Conservation (phyloP, 2,888 invertebrate genomes). For the Cactoblastis cactorum region DNA sequence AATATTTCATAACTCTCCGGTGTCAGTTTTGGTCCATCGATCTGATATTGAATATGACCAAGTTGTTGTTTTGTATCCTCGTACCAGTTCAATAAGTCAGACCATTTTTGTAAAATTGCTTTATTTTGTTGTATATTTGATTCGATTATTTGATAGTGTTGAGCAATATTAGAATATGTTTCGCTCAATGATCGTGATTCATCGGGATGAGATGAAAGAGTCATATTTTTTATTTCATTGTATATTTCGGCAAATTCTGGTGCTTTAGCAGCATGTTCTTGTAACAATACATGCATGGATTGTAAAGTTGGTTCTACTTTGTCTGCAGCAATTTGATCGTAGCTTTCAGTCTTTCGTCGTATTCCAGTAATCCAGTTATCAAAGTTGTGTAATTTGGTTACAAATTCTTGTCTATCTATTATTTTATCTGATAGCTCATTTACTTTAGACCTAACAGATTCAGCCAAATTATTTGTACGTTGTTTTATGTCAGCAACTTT, state of each 20-base stretch:
- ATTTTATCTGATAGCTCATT: constrained; percentile 90
- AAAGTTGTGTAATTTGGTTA: constrained; percentile 87
- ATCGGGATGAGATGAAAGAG: constrained; percentile 83
- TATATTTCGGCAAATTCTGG: constrained; percentile 88
- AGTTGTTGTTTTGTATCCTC: constrained; percentile 88
- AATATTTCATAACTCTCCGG: constrained; percentile 85
- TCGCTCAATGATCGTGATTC: constrained; percentile 86
- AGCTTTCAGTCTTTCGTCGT: constrained; percentile 84
- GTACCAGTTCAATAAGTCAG: constrained; percentile 89
- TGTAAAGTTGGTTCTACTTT: constrained; percentile 89
- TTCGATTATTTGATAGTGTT: constrained; percentile 88
- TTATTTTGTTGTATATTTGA: constrained; percentile 87
- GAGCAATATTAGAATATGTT: constrained; percentile 86
- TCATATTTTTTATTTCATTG: constrained; percentile 89
- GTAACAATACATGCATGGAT: constrained; percentile 87
- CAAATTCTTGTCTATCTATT: constrained; percentile 89
- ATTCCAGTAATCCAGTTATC: constrained; percentile 89
- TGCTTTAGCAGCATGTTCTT: constrained; percentile 92
- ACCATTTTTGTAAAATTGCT: constrained; percentile 88
- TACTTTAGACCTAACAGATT: constrained; percentile 86
- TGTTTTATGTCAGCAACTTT: constrained; percentile 86
- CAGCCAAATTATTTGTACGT: constrained; percentile 86
- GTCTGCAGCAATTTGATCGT: constrained; percentile 89
- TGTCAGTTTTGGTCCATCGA: constrained; percentile 86
- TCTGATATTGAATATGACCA: constrained; percentile 88